Evolutionary conservation across 2,888 invertebrate species (phyloP).

Genomic region (Spilarctia lutea): DNA sequence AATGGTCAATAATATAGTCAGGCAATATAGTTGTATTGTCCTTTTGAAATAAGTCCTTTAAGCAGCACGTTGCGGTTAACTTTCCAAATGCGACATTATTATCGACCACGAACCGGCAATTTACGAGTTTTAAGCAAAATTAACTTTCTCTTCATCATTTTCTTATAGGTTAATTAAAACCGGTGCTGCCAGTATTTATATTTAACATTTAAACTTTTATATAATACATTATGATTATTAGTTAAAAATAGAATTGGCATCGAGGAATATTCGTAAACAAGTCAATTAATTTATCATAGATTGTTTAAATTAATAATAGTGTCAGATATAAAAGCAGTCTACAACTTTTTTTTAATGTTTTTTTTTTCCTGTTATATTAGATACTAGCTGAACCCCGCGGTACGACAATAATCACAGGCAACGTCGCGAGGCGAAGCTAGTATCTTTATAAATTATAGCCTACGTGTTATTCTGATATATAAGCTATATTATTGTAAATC

Average conservation of each 20-base stretch:
- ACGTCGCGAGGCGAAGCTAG: too few species aligned
- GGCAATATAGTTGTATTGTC: background rate
- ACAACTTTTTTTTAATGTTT: too few species aligned
- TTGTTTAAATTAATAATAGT: too few species aligned
- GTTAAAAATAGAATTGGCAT: background rate
- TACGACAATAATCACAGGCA: too few species aligned
- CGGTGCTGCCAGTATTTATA: constrained; percentile 20
- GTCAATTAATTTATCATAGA: background rate
- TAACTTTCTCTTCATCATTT: constrained; percentile 41
- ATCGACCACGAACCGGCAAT: constrained; percentile 9
- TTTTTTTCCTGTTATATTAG: too few species aligned
- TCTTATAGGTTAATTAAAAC: constrained; percentile 32
- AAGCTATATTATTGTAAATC: too few species aligned
- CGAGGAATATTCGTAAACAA: constrained; percentile 1
- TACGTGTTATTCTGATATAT: too few species aligned
- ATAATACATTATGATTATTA: background rate
- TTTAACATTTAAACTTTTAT: constrained; percentile 15
- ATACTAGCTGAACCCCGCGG: too few species aligned
- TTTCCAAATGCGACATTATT: constrained; percentile 35
- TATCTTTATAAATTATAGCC: too few species aligned
- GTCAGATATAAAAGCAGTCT: too few species aligned
- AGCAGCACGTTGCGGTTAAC: constrained; percentile 16
- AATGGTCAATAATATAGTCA: background rate
- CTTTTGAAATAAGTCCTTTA: constrained; percentile 13
- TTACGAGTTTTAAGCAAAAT: constrained; percentile 27